Base-by-base conservation (phyloP, 1,140 invertebrate species). In the Philopotamus ludificatus region DNA sequence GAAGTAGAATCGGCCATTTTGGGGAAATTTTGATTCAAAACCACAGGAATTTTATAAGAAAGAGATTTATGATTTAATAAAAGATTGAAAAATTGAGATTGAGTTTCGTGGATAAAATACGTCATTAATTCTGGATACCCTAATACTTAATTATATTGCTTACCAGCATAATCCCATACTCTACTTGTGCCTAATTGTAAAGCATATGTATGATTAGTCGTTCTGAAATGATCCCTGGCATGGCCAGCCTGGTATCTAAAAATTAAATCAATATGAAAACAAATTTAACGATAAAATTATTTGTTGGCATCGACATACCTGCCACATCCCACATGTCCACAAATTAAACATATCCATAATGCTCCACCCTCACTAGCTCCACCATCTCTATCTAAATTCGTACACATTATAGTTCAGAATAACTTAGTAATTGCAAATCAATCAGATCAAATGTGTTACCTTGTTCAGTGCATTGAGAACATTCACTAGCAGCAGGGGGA, bases 281-380 rank as follows among this genome's bases (percentile, higher is more conserved):
- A 51, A 2, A 39, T 21, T 65, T 26, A 65, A 28, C 18, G 23
- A 66, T 41, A 21, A 26, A 61, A 65, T 60, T 21, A 34, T 34
- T 34, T 34, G 12, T 34, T 34, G 12, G 4, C 12, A 7, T 54
- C 39, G 16, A 55, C 45, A 59, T 73, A 84, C 70, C 93, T 81
- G 12, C 95, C 95, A 82, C 98, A 99, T 34, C 97, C 98, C 45
- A 99, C 89, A 79, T 99, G 92, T 10, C 97, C 98, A 80, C 98
- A 99, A 67, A 99, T 97, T 15, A 99, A 80, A 78, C 98, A 99
- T 69, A 99, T 98, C 98, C 98, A 99, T 0, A 99, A 79, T 66
- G 93, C 92, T 75, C 96, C 90, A 0, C 81, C 81, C 73, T 79
- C 77, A 15, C 71, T 72, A 68, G 86, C 74, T 54, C 79, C 82